A percentile compares a stretch with the other conserved stretches of the same genome.
phyloP scores from a whole-genome alignment of 2,888 invertebrate genomes.

The Scaptomyza tumidula region DNA sequence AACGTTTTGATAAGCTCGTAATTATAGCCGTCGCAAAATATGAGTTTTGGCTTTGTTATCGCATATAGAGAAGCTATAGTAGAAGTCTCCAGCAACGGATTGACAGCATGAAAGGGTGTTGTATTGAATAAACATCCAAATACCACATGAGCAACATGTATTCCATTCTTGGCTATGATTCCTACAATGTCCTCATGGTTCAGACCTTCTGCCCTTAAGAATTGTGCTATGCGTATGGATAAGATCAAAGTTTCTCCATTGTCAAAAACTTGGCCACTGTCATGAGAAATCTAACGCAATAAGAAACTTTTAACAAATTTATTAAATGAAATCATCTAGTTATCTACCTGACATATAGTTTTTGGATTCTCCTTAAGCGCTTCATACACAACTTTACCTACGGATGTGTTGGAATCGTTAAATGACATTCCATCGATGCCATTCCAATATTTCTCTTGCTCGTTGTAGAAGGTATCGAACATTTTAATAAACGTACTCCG shows the following conservation, averaged over 20 bases:
- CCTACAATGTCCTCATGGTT: constrained; percentile 63
- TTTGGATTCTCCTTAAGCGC: constrained; percentile 30
- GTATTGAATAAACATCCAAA: constrained; percentile 60
- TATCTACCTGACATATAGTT: constrained; percentile 35
- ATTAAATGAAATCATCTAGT: background rate
- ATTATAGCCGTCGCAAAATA: constrained; percentile 63
- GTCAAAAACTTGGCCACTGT: constrained; percentile 38
- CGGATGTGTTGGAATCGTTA: constrained; percentile 11
- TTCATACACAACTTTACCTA: constrained; percentile 41
- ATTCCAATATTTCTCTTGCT: constrained; percentile 22
- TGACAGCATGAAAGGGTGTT: constrained; percentile 64
- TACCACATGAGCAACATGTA: constrained; percentile 49
- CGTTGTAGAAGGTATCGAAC: constrained; percentile 40
- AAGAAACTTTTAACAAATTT: background rate
- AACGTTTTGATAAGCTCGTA: constrained; percentile 40
- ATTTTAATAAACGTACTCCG: constrained; percentile 12
- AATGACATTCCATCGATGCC: constrained; percentile 6
- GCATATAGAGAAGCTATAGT: constrained; percentile 40
- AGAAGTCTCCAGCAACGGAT: constrained; percentile 43
- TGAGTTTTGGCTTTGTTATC: constrained; percentile 59
- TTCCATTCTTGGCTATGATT: constrained; percentile 54
- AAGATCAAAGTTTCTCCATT: constrained; percentile 43
- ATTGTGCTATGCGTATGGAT: constrained; percentile 51
- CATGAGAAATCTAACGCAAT: constrained; percentile 46
- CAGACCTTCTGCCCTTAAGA: constrained; percentile 41